These are phyloP conservation scores for Argyra leucocephala DNA, from an alignment of 2,888 invertebrate genomes.

Conservation along the genomic window DNA sequence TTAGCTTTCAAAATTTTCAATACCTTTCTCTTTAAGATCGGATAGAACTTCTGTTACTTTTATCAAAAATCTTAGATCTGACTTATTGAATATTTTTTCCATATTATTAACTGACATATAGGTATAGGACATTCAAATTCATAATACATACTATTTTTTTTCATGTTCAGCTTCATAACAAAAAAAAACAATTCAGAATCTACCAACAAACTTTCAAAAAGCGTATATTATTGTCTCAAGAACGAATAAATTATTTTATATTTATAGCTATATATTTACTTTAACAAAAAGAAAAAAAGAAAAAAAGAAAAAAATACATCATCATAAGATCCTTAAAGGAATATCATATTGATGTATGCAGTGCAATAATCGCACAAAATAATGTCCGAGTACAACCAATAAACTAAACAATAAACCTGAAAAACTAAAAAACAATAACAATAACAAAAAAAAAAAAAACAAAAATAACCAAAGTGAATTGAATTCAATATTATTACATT, in stretches of 20 bases:
- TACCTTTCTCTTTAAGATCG: too few relatives aligned
- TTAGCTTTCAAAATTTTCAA: too few relatives aligned
- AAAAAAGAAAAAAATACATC: not conserved
- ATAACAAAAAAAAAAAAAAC: not conserved
- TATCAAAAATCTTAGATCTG: too few relatives aligned
- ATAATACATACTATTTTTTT: too few relatives aligned
- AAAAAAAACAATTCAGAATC: not conserved
- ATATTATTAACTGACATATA: too few relatives aligned
- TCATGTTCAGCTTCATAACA: not conserved
- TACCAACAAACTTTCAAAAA: not conserved
- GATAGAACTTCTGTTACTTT: too few relatives aligned
- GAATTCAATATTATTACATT: not conserved
- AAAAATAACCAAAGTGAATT: not conserved
- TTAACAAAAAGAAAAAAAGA: too few relatives aligned
- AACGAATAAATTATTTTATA: slow-evolving; percentile 6
- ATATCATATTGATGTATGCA: slow-evolving; percentile 1
- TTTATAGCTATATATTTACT: not conserved
- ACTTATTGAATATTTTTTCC: too few relatives aligned
- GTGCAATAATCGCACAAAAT: slow-evolving; percentile 1
- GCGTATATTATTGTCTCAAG: not conserved
- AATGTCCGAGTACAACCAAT: not conserved
- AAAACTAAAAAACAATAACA: too few relatives aligned
- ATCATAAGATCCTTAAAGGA: not conserved
- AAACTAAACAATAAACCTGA: not conserved
- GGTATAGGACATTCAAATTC: too few relatives aligned